Evolutionary conservation across 2,113 vertebrate species (phyloP).

Genomic region (Petroica traversi): DNA sequence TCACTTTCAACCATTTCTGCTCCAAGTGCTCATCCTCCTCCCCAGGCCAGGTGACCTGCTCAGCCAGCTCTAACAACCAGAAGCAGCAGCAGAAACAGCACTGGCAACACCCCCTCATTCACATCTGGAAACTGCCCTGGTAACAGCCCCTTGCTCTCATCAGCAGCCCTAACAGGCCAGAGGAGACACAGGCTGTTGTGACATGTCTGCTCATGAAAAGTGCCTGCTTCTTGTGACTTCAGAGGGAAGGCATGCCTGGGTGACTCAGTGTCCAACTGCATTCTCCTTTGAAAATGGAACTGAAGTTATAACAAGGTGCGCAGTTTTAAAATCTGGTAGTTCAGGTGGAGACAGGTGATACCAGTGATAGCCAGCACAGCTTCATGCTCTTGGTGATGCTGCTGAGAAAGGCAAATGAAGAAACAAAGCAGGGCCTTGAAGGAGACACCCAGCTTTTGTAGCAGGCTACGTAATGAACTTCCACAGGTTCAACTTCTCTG

Average conservation of each 20-base stretch:
- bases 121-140: neutral
- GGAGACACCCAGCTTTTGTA: neutral
- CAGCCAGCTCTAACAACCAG: neutral
- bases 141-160: neutral
- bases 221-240: neutral
- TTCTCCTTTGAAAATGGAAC: neutral
- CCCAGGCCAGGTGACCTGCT: neutral
- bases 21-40: neutral
- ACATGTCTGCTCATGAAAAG: neutral
- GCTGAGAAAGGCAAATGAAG: neutral
- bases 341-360: neutral
- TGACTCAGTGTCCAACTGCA: neutral
- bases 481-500: neutral
- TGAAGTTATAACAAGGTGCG: neutral
- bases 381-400: neutral
- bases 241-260: neutral
- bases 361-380: neutral
- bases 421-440: neutral
- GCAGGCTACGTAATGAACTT: neutral
- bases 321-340: neutral
- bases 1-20: neutral
- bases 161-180: rapidly evolving
- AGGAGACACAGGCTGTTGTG: neutral
- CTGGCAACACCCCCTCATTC: neutral
- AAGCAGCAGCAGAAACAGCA: neutral